Evolutionary conservation across 2,797 vertebrate genomes (phyloP).

Genomic region (Cyprinella venusta): DNA sequence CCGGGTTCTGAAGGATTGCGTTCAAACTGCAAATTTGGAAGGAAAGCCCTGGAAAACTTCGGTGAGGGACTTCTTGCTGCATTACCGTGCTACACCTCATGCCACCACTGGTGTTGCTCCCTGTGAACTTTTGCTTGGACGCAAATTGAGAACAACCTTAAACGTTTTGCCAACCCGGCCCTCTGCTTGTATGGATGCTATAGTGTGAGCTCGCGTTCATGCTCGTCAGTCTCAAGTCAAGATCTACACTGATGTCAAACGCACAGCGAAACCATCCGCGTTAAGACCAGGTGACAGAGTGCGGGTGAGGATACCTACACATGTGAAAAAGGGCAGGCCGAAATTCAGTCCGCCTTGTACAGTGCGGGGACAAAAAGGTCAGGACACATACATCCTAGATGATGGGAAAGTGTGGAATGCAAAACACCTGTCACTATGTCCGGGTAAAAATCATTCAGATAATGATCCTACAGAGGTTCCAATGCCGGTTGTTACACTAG

Average conservation of each 20-base stretch:
- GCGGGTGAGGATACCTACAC: not conserved
- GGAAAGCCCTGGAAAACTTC: no score
- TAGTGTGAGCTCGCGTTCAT: not conserved
- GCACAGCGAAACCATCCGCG: not conserved
- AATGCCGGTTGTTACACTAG: no score
- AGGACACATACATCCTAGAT: no score
- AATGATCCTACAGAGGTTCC: no score
- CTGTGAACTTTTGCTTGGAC: not conserved
- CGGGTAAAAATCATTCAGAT: no score
- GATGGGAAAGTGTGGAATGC: no score
- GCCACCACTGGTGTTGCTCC: not conserved
- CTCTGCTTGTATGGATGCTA: not conserved
- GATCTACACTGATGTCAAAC: not conserved
- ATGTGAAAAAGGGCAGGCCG: not conserved
- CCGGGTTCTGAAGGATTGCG: no score
- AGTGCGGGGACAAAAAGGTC: no score
- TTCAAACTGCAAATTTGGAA: no score
- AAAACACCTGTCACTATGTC: no score
- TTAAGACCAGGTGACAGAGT: not conserved
- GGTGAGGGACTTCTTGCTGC: not conserved
- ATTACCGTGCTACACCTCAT: not conserved
- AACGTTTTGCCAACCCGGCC: not conserved
- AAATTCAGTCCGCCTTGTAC: no score
- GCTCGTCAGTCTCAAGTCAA: conserved; percentile 3
- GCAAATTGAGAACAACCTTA: conserved; percentile 1